Percentiles rank a stretch among this genome's conserved stretches.
phyloP scores from a whole-genome alignment of 2,113 vertebrate genomes.

The Setophaga coronata region DNA sequence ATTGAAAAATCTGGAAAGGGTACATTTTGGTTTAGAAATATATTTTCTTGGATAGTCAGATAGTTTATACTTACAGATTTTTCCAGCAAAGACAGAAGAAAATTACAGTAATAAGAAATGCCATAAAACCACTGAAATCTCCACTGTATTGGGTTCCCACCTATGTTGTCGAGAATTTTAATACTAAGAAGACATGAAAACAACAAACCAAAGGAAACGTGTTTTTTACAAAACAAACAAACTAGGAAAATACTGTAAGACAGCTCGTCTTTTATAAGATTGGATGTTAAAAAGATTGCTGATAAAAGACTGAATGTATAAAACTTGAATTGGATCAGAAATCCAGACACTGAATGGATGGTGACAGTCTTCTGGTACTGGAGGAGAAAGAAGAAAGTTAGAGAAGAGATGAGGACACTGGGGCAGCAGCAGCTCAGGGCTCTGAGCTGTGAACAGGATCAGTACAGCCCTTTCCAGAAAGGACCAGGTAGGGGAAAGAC shows the following conservation, averaged over 20 bases:
- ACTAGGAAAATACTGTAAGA: background rate
- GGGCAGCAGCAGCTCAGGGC: background rate
- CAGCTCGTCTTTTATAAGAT: background rate
- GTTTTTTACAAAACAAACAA: background rate
- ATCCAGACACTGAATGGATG: background rate
- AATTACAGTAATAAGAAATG: background rate
- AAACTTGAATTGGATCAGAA: background rate
- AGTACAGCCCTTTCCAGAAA: background rate
- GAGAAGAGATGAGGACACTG: background rate
- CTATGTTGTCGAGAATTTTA: background rate
- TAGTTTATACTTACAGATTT: background rate
- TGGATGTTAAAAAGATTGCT: background rate
- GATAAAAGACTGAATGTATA: background rate
- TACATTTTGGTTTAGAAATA: background rate
- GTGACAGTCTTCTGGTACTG: accelerated
- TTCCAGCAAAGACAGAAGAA: background rate
- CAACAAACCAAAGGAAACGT: background rate
- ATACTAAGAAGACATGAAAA: background rate
- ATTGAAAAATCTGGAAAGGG: background rate
- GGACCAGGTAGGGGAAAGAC: background rate
- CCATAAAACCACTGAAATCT: background rate
- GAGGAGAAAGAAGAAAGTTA: background rate
- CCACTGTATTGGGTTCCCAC: background rate
- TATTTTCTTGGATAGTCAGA: background rate
- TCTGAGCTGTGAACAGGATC: background rate